Evolutionary conservation across 2,797 vertebrate genomes (phyloP).

Genomic region (Capromys pilorides): DNA sequence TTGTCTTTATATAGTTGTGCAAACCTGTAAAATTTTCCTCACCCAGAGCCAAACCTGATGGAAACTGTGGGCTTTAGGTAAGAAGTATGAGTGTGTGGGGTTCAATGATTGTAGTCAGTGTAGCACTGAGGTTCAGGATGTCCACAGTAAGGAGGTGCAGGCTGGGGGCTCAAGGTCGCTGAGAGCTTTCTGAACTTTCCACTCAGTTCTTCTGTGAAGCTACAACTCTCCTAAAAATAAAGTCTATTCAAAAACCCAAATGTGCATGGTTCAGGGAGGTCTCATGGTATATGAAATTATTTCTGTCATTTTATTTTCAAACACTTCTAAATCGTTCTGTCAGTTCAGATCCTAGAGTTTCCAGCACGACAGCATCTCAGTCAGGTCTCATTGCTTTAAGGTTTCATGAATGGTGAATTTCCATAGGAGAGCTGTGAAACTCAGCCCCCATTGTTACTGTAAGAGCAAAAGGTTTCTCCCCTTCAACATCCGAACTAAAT

Average conservation of each 20-base stretch:
- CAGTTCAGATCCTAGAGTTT: neutral
- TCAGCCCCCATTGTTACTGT: neutral
- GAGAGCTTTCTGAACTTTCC: neutral
- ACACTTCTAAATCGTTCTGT: neutral
- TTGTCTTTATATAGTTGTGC: neutral
- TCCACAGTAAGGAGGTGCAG: neutral
- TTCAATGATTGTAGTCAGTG: neutral
- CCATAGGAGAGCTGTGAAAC: neutral
- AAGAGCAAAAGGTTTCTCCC: neutral
- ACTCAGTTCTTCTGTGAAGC: neutral
- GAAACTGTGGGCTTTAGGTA: neutral
- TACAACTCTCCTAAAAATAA: neutral
- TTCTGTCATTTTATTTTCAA: conserved; percentile 51
- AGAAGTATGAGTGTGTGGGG: neutral
- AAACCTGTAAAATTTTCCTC: neutral
- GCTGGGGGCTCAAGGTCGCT: neutral
- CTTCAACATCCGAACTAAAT: neutral
- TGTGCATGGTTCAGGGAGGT: neutral
- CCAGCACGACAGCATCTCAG: neutral
- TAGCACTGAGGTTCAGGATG: neutral
- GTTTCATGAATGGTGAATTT: neutral
- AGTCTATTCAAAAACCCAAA: neutral
- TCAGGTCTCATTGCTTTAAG: neutral
- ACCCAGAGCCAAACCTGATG: neutral
- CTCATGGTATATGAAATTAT: neutral